Evolutionary conservation across 2,113 vertebrate genomes (phyloP), one percentile per base, ranked within the genome.

Genomic region (Misgurnus anguillicaudatus): DNA sequence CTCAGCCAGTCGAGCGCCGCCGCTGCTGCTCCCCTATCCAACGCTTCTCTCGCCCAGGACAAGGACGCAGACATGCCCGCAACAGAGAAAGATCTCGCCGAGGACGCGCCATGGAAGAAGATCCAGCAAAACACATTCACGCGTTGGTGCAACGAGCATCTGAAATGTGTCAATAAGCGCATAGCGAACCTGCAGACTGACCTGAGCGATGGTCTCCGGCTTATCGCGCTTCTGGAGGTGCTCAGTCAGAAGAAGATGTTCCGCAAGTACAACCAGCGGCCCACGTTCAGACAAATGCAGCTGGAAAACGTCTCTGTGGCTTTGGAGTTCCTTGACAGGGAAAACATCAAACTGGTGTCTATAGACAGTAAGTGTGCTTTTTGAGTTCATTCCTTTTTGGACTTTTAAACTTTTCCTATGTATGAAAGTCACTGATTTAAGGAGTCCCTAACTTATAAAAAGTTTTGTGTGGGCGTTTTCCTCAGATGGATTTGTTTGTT

Each of bases 181-280:
- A 87, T 94, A 83, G 93, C 90, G 45, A 94, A 94, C 89, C 85
- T 95, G 90, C 94, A 94, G 88, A 89, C 92, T 70, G 94, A 95
- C 88, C 91, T 95, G 73, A 81, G 93, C 86, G 94, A 95, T 80
- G 94, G 94, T 71, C 91, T 95, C 84, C 93, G 94, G 78, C 93
- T 95, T 63, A 95, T 95, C 86, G 93, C 92, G 47, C 92, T 95
- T 66, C 92, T 95, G 84, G 94, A 95, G 88, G 94, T 95, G 62
- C 90, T 95, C 84, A 94, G 93, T 83, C 94, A 95, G 94, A 95
- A 95, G 90, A 95, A 95, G 92, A 95, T 95, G 94, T 94, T 93
- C 83, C 84, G 94, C 87, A 95, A 95, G 85, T 95, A 94, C 91
- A 94, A 95, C 91, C 90, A 94, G 87, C 92, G 94, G 85, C 94